A percentile compares a stretch with the other conserved stretches of the same genome.
Conservation (phyloP, 2,113 vertebrate species). For the Vombatus ursinus region DNA sequence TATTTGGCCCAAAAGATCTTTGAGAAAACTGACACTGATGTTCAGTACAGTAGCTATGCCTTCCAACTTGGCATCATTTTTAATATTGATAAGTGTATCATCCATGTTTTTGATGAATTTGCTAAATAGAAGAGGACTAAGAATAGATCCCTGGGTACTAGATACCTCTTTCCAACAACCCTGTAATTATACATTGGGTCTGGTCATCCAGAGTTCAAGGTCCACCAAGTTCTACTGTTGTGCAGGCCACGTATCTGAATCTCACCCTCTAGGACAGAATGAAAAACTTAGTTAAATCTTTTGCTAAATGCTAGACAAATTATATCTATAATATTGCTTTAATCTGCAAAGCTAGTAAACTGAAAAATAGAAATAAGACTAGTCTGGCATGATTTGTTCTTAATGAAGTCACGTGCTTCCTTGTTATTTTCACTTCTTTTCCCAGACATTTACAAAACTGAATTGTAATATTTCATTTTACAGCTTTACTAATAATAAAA, state of each 20-base stretch:
- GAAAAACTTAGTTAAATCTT: not conserved
- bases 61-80: not conserved
- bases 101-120: not conserved
- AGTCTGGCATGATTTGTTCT: not conserved
- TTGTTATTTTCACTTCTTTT: not conserved
- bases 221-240: not conserved
- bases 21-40: not conserved
- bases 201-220: not conserved
- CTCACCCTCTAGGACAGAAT: not conserved
- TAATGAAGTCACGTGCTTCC: not conserved
- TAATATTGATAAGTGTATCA: not conserved
- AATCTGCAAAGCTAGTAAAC: not conserved
- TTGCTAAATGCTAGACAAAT: not conserved
- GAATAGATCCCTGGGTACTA: not conserved
- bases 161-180: not conserved
- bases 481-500: not conserved
- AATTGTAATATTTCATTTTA: not conserved
- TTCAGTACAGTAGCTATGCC: not conserved
- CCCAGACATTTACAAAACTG: not conserved
- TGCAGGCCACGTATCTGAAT: not conserved
- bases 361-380: not conserved
- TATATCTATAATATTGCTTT: not conserved
- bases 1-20: not conserved
- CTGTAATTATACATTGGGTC: not conserved
- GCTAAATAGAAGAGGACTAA: not conserved